phyloP scores from a whole-genome alignment of 2,888 invertebrate genomes.

The Physocephala rufipes region DNA sequence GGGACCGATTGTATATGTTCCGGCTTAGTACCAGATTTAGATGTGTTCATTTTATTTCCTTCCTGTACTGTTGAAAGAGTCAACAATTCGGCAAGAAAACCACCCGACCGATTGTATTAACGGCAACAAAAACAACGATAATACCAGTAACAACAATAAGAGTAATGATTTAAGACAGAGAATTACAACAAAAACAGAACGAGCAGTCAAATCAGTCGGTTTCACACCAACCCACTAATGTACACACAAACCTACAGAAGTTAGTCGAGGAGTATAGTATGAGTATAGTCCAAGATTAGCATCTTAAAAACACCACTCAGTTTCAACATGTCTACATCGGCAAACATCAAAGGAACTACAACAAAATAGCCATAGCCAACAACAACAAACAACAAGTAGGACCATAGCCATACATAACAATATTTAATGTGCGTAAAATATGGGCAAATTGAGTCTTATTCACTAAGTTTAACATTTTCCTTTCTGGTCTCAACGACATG shows the following conservation, averaged over 20 bases:
- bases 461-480: not conserved
- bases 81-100: not conserved
- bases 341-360: constrained; percentile 1
- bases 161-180: too few relatives aligned
- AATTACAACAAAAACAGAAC: constrained; percentile 2
- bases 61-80: not conserved
- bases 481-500: not conserved
- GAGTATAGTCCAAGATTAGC: constrained; percentile 22
- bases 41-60: constrained; percentile 9
- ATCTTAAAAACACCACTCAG: constrained; percentile 18
- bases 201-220: not conserved
- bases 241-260: constrained; percentile 4
- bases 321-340: not conserved
- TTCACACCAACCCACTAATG: not conserved
- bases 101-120: not conserved
- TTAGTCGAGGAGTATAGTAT: too few relatives aligned
- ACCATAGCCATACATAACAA: not conserved
- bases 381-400: constrained; percentile 5
- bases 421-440: not conserved
- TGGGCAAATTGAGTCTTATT: constrained; percentile 6
- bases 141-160: not conserved
- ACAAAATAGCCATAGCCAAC: not conserved
- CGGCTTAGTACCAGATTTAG: constrained; percentile 13
- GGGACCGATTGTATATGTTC: too few relatives aligned
- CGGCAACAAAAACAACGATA: not conserved